Percentiles rank a stretch among this genome's conserved stretches.
Evolutionary conservation across 2,113 vertebrate species (phyloP).

Genomic region (Trachemys scripta): DNA sequence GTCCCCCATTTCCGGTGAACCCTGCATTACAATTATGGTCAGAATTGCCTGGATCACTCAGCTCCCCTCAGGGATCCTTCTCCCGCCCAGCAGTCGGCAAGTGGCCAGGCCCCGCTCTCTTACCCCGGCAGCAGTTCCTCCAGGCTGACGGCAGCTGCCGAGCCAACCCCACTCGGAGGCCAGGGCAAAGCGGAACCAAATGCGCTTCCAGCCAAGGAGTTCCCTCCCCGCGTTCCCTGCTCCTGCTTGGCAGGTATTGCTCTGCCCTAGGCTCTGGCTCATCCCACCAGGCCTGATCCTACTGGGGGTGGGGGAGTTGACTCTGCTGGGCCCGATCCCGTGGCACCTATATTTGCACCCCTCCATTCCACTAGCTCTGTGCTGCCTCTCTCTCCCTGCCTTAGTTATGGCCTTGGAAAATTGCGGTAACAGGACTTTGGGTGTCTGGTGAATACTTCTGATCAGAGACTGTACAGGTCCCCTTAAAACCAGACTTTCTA

Average conservation of each 20-base stretch:
- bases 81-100: fast-evolving
- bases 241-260: neutral
- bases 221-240: too few species aligned
- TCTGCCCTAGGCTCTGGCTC: neutral
- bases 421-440: too few species aligned
- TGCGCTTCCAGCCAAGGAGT: too few species aligned
- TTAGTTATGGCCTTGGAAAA: too few species aligned
- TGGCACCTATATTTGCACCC: neutral
- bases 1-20: neutral
- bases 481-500: too few species aligned
- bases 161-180: neutral
- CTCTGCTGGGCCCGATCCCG: neutral
- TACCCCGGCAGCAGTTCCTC: neutral
- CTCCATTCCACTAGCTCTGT: too few species aligned
- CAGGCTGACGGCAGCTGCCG: too few species aligned
- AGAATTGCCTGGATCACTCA: neutral
- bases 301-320: neutral
- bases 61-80: neutral
- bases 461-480: too few species aligned
- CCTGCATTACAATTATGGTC: neutral
- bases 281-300: too few species aligned
- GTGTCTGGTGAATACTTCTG: neutral
- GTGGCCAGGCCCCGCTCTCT: neutral
- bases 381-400: too few species aligned
- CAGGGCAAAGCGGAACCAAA: neutral